Evolutionary conservation across 2,888 invertebrate species (phyloP), one percentile per base, ranked within the genome.

Genomic region (Torymus tubicola): DNA sequence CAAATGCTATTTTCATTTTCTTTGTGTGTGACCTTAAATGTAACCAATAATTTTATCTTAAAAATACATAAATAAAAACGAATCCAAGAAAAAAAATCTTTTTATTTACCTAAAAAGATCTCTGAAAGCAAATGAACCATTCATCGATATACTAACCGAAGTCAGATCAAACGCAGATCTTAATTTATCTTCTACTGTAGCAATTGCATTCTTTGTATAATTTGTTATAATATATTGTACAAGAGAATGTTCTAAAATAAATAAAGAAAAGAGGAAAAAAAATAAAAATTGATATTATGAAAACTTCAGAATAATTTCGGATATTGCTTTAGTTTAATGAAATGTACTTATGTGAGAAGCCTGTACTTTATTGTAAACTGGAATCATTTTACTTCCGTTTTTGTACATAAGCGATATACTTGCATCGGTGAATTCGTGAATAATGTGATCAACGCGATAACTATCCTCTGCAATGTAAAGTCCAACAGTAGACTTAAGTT

Each of bases 401-500:
- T 65, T 74, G 14, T 80, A 80, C 50, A 65, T 53, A 10, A 80
- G 67, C 2, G 74, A 80, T 60, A 80, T 57, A 4, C 60, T 58
- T 8, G 80, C 80, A 42, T 80, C 65, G 12, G 24, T n/a, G 8
- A 75, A 80, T 70, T 80, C 80, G n/a, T 80, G 74, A 13, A 75
- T 74, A 5, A 75, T n/a, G n/a, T 75, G 63, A 58, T 64, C 21
- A 2, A 80, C 50, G 2, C 42, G 58, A 53, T 80, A 80, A 70
- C 70, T 80, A 42, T 80, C 80, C 21, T 80, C 64, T 0, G n/a
- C 70, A 12, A 80, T 80, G 58, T 42, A 70, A n/a, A 80, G 67
- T 16, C 75, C 70, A 31, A 80, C 70, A n/a, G 75, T n/a, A 2
- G 80, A 75, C n/a, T 80, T 74, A 10, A 75, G 16, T 53, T 21